A percentile compares a stretch with the other conserved stretches of the same genome.
Evolutionary conservation across 2,113 vertebrate genomes (phyloP).

Genomic region (Neolamprologus brichardi): DNA sequence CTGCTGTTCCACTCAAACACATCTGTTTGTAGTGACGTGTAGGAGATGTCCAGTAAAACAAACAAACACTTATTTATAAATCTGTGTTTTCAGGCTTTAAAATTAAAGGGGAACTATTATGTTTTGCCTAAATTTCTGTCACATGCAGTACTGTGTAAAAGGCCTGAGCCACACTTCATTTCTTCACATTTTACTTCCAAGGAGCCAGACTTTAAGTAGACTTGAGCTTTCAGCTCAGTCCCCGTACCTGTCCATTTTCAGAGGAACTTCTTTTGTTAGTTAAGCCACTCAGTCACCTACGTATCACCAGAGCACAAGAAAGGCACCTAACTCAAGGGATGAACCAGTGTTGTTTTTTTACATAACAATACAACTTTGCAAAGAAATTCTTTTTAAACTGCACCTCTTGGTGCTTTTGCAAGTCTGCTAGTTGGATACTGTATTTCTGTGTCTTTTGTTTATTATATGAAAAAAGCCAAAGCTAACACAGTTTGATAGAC

Average conservation of each 20-base stretch:
- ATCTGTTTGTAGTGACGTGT: background rate
- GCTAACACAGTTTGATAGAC: background rate
- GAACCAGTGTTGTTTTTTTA: background rate
- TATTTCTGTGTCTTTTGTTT: background rate
- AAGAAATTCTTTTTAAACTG: background rate
- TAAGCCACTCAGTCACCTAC: background rate
- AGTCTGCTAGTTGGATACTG: background rate
- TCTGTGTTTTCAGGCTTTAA: background rate
- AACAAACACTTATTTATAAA: background rate
- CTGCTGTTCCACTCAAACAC: background rate
- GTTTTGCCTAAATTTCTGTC: background rate
- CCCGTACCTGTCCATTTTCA: background rate
- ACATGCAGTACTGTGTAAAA: background rate
- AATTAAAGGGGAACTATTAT: background rate
- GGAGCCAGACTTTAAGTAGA: background rate
- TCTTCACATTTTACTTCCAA: background rate
- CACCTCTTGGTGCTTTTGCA: background rate
- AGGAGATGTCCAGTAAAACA: background rate
- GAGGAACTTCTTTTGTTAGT: background rate
- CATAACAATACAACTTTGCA: background rate
- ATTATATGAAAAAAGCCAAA: background rate
- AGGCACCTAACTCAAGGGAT: background rate
- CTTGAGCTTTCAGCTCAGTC: background rate
- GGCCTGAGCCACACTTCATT: background rate
- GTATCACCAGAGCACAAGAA: background rate